phyloP scores from a whole-genome alignment of 2,113 vertebrate genomes.

The Notarius quadriscutis region DNA sequence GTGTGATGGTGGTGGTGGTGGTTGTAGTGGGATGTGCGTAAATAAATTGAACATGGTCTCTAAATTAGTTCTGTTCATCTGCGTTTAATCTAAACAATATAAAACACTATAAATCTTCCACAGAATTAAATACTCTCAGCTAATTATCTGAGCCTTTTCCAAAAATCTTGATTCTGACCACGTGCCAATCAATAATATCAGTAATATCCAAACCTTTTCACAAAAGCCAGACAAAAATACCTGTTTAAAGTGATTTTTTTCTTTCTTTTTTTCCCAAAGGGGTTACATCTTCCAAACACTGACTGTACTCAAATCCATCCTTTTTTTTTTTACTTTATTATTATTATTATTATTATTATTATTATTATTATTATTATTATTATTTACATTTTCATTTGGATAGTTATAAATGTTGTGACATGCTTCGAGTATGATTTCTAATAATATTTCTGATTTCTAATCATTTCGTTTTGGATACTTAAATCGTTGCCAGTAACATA shows the following conservation, averaged over 20 bases:
- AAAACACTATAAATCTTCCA: background rate
- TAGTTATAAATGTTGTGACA: background rate
- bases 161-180: slow-evolving; percentile 13
- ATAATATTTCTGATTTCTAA: background rate
- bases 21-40: background rate
- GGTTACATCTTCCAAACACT: background rate
- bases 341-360: too few relatives aligned
- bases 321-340: too few relatives aligned
- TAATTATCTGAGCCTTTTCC: slow-evolving; percentile 3
- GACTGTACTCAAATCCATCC: background rate
- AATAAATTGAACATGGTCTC: background rate
- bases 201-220: background rate
- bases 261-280: background rate
- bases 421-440: background rate
- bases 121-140: background rate
- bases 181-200: background rate
- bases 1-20: background rate
- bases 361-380: too few relatives aligned
- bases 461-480: background rate
- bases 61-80: background rate
- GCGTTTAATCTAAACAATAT: background rate
- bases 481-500: background rate
- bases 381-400: too few relatives aligned
- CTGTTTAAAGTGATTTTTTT: background rate
- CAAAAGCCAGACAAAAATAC: background rate